Evolutionary conservation across 2,888 invertebrate genomes (phyloP).

Genomic region (Drosophila birchii): DNA sequence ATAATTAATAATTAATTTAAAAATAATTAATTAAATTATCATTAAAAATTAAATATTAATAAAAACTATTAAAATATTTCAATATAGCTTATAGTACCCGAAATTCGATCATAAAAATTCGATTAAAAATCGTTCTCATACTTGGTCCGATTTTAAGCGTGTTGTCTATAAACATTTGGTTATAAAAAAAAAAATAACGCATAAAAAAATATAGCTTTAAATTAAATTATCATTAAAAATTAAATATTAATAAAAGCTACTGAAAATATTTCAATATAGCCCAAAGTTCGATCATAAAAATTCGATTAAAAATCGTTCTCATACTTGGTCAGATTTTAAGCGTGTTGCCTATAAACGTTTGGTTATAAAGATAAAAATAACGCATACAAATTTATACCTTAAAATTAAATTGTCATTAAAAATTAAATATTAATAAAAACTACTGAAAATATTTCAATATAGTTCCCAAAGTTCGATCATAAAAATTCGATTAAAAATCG

Average conservation of each 20-base stretch:
- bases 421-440: too few relatives aligned
- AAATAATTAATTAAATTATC: too few relatives aligned
- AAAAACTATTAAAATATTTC: neutral
- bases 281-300: too few relatives aligned
- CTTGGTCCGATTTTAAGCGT: neutral
- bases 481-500: neutral
- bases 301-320: neutral
- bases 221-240: too few relatives aligned
- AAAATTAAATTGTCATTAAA: too few relatives aligned
- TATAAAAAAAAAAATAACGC: neutral
- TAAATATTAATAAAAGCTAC: too few relatives aligned
- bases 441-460: neutral
- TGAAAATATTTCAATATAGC: neutral
- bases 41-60: too few relatives aligned
- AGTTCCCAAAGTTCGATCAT: neutral
- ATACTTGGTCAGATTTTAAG: neutral
- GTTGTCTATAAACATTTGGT: neutral
- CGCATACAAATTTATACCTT: neutral
- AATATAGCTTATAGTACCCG: neutral
- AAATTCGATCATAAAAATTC: too few relatives aligned
- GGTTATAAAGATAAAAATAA: constrained; percentile 1
- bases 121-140: neutral
- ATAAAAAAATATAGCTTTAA: neutral
- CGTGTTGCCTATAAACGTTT: constrained; percentile 4
- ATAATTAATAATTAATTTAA: too few relatives aligned